Conservation (phyloP, 2,888 invertebrate species). For the Salpingus planirostris region DNA sequence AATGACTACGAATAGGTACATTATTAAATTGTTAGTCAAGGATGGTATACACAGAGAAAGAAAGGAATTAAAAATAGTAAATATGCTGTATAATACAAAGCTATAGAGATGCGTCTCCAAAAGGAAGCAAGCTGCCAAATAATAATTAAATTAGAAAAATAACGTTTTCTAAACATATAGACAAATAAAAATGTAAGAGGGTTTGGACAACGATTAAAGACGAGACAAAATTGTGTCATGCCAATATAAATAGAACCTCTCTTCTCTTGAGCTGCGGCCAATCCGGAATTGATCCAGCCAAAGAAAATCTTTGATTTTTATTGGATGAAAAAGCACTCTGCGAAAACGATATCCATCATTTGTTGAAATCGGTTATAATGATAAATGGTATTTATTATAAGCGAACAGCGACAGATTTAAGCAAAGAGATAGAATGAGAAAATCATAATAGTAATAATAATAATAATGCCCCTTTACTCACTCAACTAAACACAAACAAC, state of each 20-base stretch:
- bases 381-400: too few relatives aligned
- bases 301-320: conserved; percentile 17
- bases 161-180: conserved; percentile 8
- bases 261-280: conserved; percentile 35
- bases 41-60: conserved; percentile 12
- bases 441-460: conserved; percentile 9
- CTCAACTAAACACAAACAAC: conserved; percentile 16
- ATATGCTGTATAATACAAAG: too few relatives aligned
- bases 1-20: too few relatives aligned
- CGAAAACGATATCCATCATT: conserved; percentile 18
- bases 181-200: too few relatives aligned
- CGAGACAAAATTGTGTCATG: too few relatives aligned
- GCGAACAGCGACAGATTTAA: too few relatives aligned
- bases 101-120: conserved; percentile 36
- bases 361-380: conserved; percentile 13
- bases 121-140: conserved; percentile 13
- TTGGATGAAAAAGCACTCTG: conserved; percentile 18
- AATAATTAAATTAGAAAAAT: conserved; percentile 9
- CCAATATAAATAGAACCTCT: conserved; percentile 28
- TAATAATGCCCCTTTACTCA: conserved; percentile 16
- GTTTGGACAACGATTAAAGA: too few relatives aligned
- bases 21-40: conserved; percentile 18
- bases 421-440: conserved; percentile 10
- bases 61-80: conserved; percentile 15
- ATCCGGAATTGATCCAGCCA: conserved; percentile 28